A percentile compares a stretch with the other conserved stretches of the same genome.
phyloP scores from a whole-genome alignment of 2,888 invertebrate species.

The Xestia sexstrigata region DNA sequence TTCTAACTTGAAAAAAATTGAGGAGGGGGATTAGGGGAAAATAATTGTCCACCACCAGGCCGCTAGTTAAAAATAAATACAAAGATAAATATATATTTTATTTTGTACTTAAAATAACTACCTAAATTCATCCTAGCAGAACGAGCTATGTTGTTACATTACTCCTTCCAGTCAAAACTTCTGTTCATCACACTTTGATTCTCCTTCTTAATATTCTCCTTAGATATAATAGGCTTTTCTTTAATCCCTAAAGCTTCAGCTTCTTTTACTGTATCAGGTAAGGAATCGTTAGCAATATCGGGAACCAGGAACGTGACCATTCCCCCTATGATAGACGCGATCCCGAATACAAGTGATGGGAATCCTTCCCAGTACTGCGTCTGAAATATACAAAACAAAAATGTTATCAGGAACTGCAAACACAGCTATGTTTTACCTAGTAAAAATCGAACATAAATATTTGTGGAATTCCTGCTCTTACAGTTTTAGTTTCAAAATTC shows the following conservation, averaged over 20 bases:
- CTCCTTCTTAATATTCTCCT: slow-evolving; percentile 32
- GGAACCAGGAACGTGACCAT: slow-evolving; percentile 80
- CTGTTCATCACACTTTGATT: slow-evolving; percentile 38
- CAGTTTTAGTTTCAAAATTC: too few relatives aligned
- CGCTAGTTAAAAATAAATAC: not conserved
- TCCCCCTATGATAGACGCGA: slow-evolving; percentile 77
- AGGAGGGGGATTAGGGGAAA: too few relatives aligned
- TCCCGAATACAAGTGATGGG: slow-evolving; percentile 80
- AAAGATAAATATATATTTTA: not conserved
- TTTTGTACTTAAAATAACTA: not conserved
- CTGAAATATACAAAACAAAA: slow-evolving; percentile 69
- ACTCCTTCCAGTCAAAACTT: slow-evolving; percentile 59
- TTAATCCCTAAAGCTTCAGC: slow-evolving; percentile 79
- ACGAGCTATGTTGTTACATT: not conserved
- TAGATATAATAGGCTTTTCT: slow-evolving; percentile 22
- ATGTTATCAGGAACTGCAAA: not conserved
- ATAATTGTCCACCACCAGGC: too few relatives aligned
- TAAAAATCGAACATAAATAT: not conserved
- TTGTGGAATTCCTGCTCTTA: not conserved
- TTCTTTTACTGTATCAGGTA: slow-evolving; percentile 83
- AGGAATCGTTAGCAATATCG: slow-evolving; percentile 77
- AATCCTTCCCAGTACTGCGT: slow-evolving; percentile 82
- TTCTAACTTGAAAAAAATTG: too few relatives aligned
- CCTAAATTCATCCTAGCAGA: not conserved
- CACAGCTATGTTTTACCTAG: not conserved